Base-by-base conservation (phyloP, 2,113 vertebrate genomes). In the Fregata magnificens region DNA sequence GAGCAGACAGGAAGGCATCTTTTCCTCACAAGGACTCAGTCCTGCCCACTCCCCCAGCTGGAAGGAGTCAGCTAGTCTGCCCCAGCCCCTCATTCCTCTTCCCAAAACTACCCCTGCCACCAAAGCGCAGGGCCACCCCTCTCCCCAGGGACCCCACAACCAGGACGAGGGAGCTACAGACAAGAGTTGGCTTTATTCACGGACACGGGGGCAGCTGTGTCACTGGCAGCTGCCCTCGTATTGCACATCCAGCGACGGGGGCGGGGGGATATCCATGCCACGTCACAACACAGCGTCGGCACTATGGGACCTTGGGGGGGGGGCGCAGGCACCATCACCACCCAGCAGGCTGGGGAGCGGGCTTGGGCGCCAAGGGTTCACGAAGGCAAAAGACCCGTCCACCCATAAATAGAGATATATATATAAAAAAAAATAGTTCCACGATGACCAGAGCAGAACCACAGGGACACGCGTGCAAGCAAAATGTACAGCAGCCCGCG, bases 131-230 rank as follows among this genome's bases (percentile, higher is more conserved):
- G 59, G 62, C 24, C 58, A 21, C 42, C 44, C 16, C 73, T 63
- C 45, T 45, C 50, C 59, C 79, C 80, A 88, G 88, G 53, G 74
- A 92, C 26, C 66, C 72, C 79, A 88, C 82, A 91, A 79, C 44
- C 94, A 89, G 93, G 66, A 93, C 90, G 83, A 94, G 52, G 98
- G 98, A 98, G 69, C 95, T 98, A 98, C 97, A 97, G 98, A 98
- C 95, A 97, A 96, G 97, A 98, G 97, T 97, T 98, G 98, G 97
- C 98, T 98, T 98, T 98, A 98, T 98, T 98, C 97, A 96, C 52
- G 96, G 97, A 97, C 96, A 96, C 96, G 77, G 16, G 95, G 93
- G 28, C 96, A 97, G 96, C 96, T 97, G 97, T 97, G 95, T 97
- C 96, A 96, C 96, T 97, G 97, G 96, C 96, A 97, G 96, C 97